Conservation (phyloP, 2,797 vertebrate genomes). For the Ispidina picta region DNA sequence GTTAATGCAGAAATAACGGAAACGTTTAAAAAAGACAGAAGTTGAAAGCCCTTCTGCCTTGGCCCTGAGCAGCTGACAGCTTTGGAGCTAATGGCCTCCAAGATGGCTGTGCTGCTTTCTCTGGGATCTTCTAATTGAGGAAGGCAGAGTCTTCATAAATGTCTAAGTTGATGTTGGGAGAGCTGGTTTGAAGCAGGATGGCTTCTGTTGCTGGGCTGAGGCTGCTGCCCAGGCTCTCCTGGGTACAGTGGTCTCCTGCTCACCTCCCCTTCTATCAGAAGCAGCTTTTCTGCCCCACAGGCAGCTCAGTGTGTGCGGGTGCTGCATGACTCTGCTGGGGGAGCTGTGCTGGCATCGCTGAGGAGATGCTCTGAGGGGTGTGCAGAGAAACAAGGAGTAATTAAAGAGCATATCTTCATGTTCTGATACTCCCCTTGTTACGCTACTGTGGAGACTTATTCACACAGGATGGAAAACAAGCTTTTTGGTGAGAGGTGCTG, state of each 20-base stretch:
- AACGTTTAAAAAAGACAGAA: neutral
- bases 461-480: neutral
- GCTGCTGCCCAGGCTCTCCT: neutral
- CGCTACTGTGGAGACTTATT: neutral
- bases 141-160: neutral
- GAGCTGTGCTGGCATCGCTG: neutral
- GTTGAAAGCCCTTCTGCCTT: neutral
- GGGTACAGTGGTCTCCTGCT: neutral
- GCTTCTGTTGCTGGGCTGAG: neutral
- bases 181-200: neutral
- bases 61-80: neutral
- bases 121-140: neutral
- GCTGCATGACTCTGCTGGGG: neutral
- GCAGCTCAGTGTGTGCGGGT: neutral
- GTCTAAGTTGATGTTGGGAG: accelerated
- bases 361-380: neutral
- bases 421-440: neutral
- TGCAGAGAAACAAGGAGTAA: neutral
- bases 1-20: slow-evolving; percentile 53
- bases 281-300: accelerated
- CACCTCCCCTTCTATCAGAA: accelerated
- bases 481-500: neutral
- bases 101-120: neutral
- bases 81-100: slow-evolving; percentile 39
- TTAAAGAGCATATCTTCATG: neutral